A percentile compares a stretch with the other conserved stretches of the same genome.
phyloP scores from a whole-genome alignment of 2,113 vertebrate species.

The Propithecus coquereli region DNA sequence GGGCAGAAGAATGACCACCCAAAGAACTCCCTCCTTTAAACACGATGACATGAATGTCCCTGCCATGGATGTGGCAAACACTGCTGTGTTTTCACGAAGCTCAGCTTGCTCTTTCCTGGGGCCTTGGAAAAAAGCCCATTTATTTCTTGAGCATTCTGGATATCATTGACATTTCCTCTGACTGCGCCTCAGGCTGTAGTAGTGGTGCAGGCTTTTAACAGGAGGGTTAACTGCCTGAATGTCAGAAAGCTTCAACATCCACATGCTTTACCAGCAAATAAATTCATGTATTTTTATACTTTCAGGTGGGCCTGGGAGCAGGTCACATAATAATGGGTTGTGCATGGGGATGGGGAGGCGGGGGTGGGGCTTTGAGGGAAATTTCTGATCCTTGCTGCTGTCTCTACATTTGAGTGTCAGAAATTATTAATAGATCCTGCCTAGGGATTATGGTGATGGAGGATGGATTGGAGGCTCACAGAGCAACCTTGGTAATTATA shows the following conservation, averaged over 20 bases:
- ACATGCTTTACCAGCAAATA: constrained; percentile 16
- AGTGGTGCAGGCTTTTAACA: constrained; percentile 38
- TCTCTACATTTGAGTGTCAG: not conserved
- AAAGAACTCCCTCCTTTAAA: not conserved
- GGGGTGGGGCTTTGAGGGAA: not conserved
- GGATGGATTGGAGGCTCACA: not conserved
- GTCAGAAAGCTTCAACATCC: constrained; percentile 48
- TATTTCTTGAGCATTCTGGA: constrained; percentile 47
- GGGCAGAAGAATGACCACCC: not conserved
- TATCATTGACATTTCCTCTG: constrained; percentile 56
- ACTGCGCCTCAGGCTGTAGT: constrained; percentile 51
- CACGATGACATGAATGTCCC: not conserved
- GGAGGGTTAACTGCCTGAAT: constrained; percentile 48
- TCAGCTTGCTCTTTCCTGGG: constrained; percentile 43
- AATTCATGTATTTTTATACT: constrained; percentile 10
- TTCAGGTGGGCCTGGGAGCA: not conserved
- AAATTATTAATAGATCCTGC: not conserved
- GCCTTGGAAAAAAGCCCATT: constrained; percentile 41
- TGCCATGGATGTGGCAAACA: not conserved
- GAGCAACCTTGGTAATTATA: not conserved
- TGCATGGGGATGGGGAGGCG: not conserved
- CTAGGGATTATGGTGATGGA: not conserved
- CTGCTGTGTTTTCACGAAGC: constrained; percentile 1
- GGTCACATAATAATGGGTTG: not conserved
- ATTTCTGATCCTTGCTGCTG: not conserved